Evolutionary conservation across 23 tunicate species (phyloP).

Genomic region (Corella eumyota): DNA sequence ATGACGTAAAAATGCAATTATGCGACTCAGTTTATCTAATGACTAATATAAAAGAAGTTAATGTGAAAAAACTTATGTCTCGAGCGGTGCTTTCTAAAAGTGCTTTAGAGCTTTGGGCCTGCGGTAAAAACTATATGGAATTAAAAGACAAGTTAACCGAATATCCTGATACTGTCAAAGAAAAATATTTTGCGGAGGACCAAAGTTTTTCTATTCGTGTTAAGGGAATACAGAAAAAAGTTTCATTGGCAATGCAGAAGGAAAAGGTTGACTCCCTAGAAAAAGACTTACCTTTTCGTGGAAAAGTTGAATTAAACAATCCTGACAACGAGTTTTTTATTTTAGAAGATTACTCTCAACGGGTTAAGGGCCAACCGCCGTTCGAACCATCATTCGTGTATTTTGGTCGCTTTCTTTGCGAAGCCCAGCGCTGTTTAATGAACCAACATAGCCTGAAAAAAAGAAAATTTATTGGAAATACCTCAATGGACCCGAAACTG

Average conservation of each 20-base stretch:
- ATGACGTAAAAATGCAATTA: no score
- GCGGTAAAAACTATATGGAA: slow-evolving; percentile 16
- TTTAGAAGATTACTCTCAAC: slow-evolving; percentile 65
- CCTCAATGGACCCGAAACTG: slow-evolving; percentile 94
- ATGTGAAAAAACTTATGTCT: slow-evolving; percentile 39
- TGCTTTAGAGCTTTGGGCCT: slow-evolving; percentile 82
- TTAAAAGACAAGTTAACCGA: slow-evolving; percentile 31
- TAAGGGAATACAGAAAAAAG: slow-evolving; percentile 65
- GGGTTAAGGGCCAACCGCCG: slow-evolving; percentile 18
- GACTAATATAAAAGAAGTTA: slow-evolving; percentile 15
- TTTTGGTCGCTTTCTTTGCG: slow-evolving; percentile 63
- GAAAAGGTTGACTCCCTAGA: slow-evolving; percentile 47
- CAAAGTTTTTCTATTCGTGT: slow-evolving; percentile 54
- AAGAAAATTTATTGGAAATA: slow-evolving; percentile 89
- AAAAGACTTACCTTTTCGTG: slow-evolving; percentile 63
- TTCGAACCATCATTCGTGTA: slow-evolving; percentile 25
- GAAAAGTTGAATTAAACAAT: slow-evolving; percentile 41
- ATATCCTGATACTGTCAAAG: slow-evolving; percentile 17
- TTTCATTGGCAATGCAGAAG: slow-evolving; percentile 30
- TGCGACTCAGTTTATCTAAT: slow-evolving; percentile 4
- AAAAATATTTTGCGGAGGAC: slow-evolving; percentile 8
- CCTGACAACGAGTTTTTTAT: slow-evolving; percentile 52
- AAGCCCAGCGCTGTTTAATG: slow-evolving; percentile 68
- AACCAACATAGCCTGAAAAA: slow-evolving; percentile 49
- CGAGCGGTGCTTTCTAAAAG: slow-evolving; percentile 34